Conservation (phyloP, 1,140 invertebrate genomes). For the Drosophila subobscura region DNA sequence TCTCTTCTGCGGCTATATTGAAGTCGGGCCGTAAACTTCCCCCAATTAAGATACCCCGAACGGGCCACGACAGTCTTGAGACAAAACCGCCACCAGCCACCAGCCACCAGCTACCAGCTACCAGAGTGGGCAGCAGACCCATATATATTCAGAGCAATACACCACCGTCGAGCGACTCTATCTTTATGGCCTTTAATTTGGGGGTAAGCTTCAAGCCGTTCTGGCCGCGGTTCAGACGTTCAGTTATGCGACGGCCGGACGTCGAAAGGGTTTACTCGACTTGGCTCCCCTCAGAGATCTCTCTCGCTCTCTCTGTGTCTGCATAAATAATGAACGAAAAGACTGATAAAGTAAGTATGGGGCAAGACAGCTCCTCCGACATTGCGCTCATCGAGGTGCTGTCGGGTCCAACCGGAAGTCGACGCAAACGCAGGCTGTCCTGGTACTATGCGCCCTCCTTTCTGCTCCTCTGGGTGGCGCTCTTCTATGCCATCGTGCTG, state of each 20-base stretch:
- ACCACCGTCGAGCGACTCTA: constrained; percentile 3
- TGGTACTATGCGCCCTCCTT: constrained; percentile 73
- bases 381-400: constrained; percentile 18
- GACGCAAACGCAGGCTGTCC: constrained; percentile 10
- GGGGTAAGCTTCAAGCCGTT: constrained; percentile 43
- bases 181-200: constrained; percentile 38
- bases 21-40: constrained; percentile 38
- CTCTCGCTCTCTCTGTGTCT: too few relatives aligned
- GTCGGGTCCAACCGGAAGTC: constrained; percentile 1
- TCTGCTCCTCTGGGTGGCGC: constrained; percentile 59
- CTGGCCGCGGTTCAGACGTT: constrained; percentile 43
- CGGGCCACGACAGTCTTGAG: constrained; percentile 33
- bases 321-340: constrained; percentile 22
- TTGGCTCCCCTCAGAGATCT: constrained; percentile 17
- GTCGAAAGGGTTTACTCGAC: constrained; percentile 30
- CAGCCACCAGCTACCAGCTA: constrained; percentile 13
- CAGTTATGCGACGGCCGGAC: constrained; percentile 39
- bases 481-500: constrained; percentile 69
- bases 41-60: constrained; percentile 37
- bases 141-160: constrained; percentile 4
- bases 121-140: too few relatives aligned
- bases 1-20: constrained; percentile 41
- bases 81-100: constrained; percentile 27
- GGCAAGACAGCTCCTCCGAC: constrained; percentile 24
- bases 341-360: constrained; percentile 43